A percentile compares a stretch with the other conserved stretches of the same genome.
Conservation (phyloP, 2,797 vertebrate genomes). For the Nyctalus aviator region DNA sequence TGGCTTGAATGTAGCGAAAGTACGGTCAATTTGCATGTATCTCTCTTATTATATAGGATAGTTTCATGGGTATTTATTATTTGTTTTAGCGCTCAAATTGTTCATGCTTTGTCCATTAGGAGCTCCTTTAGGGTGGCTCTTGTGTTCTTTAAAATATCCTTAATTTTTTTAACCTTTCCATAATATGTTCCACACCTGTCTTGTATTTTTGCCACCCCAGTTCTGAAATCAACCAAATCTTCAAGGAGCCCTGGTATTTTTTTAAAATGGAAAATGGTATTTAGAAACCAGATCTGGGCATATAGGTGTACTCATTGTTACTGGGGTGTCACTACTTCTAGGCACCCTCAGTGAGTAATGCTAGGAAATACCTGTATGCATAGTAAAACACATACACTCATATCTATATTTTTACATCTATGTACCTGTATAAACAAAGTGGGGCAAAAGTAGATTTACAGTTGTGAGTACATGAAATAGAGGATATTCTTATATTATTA, state of each 20-base stretch:
- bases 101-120: constrained; percentile 20
- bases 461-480: neutral
- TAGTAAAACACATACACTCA: constrained; percentile 14
- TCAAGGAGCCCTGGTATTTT: neutral
- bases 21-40: too few species aligned
- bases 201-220: neutral
- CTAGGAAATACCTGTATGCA: constrained; percentile 28
- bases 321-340: neutral
- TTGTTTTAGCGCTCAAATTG: constrained; percentile 34
- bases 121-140: constrained; percentile 23
- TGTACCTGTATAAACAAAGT: neutral
- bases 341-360: neutral
- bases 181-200: neutral
- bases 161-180: constrained; percentile 42
- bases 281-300: constrained; percentile 54
- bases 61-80: constrained; percentile 45
- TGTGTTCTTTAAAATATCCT: constrained; percentile 20
- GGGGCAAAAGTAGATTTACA: neutral
- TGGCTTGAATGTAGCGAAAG: too few species aligned
- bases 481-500: neutral
- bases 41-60: neutral
- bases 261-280: constrained; percentile 33
- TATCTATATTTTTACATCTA: constrained; percentile 9
- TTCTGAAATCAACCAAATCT: constrained; percentile 31
- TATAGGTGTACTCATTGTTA: constrained; percentile 35